A percentile compares a stretch with the other conserved stretches of the same genome.
Evolutionary conservation across 92 coral and sea anemone species (phyloP).

Genomic region (Epizoanthus stellaris): DNA sequence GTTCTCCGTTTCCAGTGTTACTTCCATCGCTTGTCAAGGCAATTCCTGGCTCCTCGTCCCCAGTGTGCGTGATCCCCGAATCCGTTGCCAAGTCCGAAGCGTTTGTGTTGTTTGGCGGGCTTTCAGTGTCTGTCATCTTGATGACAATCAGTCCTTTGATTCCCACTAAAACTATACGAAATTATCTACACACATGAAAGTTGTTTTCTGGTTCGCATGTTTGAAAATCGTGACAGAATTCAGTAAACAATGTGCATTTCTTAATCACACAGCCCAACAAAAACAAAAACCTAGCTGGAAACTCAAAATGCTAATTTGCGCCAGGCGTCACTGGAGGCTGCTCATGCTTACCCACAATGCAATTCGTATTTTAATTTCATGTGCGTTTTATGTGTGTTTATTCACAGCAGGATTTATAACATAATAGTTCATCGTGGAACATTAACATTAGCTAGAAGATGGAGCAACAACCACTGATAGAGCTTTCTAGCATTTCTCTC

Average conservation of each 20-base stretch:
- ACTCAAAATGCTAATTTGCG: too few relatives aligned
- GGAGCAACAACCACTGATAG: slow-evolving; percentile 78
- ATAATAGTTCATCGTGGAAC: neutral
- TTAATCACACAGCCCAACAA: too few relatives aligned
- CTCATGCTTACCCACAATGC: too few relatives aligned
- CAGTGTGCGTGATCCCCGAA: neutral
- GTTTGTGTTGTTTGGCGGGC: neutral
- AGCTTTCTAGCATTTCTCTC: slow-evolving; percentile 70
- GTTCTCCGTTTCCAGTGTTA: neutral
- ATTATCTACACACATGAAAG: neutral
- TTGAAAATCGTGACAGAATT: too few relatives aligned
- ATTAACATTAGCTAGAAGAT: slow-evolving; percentile 16
- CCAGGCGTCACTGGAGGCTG: too few relatives aligned
- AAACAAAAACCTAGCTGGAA: too few relatives aligned
- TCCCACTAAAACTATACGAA: neutral
- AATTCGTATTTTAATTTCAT: too few relatives aligned
- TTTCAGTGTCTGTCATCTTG: slow-evolving; percentile 4
- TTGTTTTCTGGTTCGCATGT: too few relatives aligned
- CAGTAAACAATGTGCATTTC: too few relatives aligned
- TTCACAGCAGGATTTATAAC: neutral
- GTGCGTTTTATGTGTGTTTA: too few relatives aligned
- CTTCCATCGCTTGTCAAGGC: neutral
- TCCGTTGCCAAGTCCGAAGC: slow-evolving; percentile 26
- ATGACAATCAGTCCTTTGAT: neutral
- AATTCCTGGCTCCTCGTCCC: neutral